Percentiles rank a stretch among this genome's conserved stretches.
Conservation (phyloP, 2,888 invertebrate species). For the Acanthacorydalis orientalis region DNA sequence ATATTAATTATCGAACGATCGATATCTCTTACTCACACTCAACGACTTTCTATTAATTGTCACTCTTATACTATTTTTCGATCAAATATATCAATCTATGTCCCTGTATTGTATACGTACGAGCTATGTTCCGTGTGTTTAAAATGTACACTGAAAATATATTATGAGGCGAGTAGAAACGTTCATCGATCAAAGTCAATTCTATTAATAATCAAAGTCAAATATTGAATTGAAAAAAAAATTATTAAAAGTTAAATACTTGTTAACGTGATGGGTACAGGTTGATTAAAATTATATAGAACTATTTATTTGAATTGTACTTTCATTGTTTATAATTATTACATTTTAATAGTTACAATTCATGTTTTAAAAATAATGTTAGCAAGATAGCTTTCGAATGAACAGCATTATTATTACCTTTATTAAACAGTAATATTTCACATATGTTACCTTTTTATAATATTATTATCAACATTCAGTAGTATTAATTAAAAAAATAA, state of each 20-base stretch:
- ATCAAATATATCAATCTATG: too few species aligned
- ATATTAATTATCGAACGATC: constrained; percentile 11
- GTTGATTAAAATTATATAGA: background rate
- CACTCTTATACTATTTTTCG: too few species aligned
- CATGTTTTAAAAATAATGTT: too few species aligned
- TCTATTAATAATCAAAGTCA: constrained; percentile 28
- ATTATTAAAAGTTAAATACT: constrained; percentile 8
- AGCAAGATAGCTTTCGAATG: too few species aligned
- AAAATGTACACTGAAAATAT: background rate
- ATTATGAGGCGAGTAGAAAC: constrained; percentile 15
- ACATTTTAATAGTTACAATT: background rate
- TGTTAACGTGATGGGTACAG: constrained; percentile 2
- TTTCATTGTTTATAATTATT: constrained; percentile 1
- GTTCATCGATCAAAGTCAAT: constrained; percentile 28
- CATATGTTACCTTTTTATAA: too few species aligned
- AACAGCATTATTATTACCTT: background rate
- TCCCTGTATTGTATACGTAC: too few species aligned
- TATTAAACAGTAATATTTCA: background rate
- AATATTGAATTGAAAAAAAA: constrained; percentile 12
- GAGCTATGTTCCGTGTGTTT: too few species aligned
- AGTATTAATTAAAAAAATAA: too few species aligned
- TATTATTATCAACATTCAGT: too few species aligned
- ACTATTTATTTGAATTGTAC: background rate
- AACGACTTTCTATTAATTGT: too few species aligned
- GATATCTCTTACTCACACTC: constrained; percentile 12